Evolutionary conservation across 2,888 invertebrate genomes (phyloP), one percentile per base, ranked within the genome.

Genomic region (Sesia bembeciformis): DNA sequence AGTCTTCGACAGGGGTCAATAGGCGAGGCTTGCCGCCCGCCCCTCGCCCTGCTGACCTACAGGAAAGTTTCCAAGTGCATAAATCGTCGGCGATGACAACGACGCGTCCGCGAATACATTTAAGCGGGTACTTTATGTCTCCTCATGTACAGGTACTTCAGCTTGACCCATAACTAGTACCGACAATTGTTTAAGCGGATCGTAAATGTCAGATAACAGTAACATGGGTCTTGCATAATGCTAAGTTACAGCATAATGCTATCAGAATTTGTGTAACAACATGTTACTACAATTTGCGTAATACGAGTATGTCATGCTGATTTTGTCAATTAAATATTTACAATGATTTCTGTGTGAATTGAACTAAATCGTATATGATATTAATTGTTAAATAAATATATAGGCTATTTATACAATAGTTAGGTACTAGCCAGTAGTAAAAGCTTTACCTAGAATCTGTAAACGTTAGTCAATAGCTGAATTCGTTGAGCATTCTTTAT

Each of bases 1-100:
- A 74, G 72, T 73, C 66, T 70, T 73, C 70, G 70, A 71, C 73
- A 70, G 66, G 66, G 78, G 78, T 78, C 77, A 70, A 46, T 46
- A 46, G 46, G 58, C 65, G 59, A 58, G 58, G 61, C 67, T 68
- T 61, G 60, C 63, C 62, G 63, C 66, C 43, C 54, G 52, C 56
- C 54, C 64, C 64, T 57, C 67, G 75, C 66, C 74, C 73, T 62
- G 64, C 64, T 77, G 71, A 68, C 76, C 76, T 60, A 78, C 66
- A 70, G 53, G 46, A 53, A 55, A 58, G 60, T 60, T 8, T 63
- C 64, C 65, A 60, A 68, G 62, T 65, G 64, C 70, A 73, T 76
- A 76, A 78, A 77, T 76, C 67, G 62, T 60, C 51, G 58, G 56
- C 60, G 68, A 72, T 73, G 72, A 74, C 73, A 75, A 68, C 69